Evolutionary conservation across 2,888 invertebrate genomes (phyloP).

Genomic region (Prosapia bicincta): DNA sequence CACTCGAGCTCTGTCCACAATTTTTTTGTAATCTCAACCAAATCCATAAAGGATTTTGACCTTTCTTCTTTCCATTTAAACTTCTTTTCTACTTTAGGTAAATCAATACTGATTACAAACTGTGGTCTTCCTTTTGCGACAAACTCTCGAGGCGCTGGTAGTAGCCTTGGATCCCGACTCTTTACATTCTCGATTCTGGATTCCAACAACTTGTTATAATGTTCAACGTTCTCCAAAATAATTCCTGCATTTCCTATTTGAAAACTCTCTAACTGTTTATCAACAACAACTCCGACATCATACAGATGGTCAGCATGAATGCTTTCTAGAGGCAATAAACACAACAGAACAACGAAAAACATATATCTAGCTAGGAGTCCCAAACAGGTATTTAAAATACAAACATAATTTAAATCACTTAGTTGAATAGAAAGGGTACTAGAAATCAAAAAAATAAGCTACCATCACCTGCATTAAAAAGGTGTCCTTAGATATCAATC

Average conservation of each 20-base stretch:
- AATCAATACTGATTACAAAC: background rate
- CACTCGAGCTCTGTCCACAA: background rate
- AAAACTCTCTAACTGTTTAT: background rate
- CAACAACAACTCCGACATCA: background rate
- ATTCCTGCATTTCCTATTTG: background rate
- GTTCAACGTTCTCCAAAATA: background rate
- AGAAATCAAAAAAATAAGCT: background rate
- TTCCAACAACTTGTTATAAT: background rate
- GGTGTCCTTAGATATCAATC: too few relatives aligned
- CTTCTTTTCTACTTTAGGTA: background rate
- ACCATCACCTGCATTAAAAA: background rate
- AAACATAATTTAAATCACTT: background rate
- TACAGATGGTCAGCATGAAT: background rate
- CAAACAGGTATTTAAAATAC: too few relatives aligned
- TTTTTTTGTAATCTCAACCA: background rate
- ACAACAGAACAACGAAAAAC: background rate
- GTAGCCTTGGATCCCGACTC: background rate
- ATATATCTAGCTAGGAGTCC: background rate
- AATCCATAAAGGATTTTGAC: background rate
- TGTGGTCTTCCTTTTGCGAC: background rate
- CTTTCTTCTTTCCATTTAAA: background rate
- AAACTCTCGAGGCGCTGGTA: background rate
- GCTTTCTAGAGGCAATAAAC: background rate
- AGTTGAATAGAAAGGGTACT: background rate
- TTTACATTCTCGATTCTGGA: background rate